Evolutionary conservation across 2,888 invertebrate species (phyloP).

Genomic region (Yponomeuta evonymella): DNA sequence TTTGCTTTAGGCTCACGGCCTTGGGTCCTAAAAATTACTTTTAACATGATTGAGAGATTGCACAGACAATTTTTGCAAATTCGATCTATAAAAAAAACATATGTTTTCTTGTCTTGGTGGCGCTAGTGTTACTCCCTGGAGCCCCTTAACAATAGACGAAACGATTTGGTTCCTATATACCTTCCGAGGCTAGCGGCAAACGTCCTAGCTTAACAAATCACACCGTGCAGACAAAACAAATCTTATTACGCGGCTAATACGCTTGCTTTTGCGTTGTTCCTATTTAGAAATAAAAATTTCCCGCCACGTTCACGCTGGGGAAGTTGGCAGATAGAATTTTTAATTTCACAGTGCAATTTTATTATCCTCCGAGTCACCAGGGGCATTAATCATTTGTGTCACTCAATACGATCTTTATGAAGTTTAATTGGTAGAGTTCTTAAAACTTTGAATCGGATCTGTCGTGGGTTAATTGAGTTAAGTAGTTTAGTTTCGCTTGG

Average conservation of each 20-base stretch:
- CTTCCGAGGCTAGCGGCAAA: not conserved
- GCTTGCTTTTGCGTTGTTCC: not conserved
- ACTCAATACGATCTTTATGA: not conserved
- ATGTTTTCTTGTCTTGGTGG: too few species aligned
- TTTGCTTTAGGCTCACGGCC: too few species aligned
- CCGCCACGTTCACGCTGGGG: not conserved
- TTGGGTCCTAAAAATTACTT: too few species aligned
- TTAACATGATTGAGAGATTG: too few species aligned
- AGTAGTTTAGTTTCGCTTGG: too few species aligned
- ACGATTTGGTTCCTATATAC: not conserved
- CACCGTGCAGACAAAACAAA: not conserved
- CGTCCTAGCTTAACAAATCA: not conserved
- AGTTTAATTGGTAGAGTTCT: not conserved
- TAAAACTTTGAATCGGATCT: not conserved
- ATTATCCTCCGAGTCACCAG: not conserved
- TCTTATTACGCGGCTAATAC: not conserved
- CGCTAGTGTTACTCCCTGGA: too few species aligned
- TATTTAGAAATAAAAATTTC: not conserved
- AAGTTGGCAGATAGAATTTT: not conserved
- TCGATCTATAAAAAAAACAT: too few species aligned
- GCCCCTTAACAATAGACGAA: not conserved
- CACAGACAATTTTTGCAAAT: too few species aligned
- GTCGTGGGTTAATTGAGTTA: too few species aligned
- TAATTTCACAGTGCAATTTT: conserved; percentile 1
- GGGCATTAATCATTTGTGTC: not conserved